phyloP scores from a whole-genome alignment of 2,113 vertebrate genomes.

The Nannobrachium achirus region DNA sequence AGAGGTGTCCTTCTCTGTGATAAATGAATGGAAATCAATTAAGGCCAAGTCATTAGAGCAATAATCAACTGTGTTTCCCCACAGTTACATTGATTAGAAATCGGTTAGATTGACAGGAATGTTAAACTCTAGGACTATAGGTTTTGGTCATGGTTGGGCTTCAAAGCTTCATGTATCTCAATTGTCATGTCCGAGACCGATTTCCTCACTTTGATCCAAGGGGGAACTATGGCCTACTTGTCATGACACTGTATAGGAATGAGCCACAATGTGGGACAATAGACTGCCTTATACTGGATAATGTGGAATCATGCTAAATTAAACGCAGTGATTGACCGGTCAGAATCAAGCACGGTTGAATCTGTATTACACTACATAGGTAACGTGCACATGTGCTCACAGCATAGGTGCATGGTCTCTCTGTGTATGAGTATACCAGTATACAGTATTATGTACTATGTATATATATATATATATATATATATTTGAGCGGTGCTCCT shows the following conservation, averaged over 20 bases:
- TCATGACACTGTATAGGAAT: constrained; percentile 30
- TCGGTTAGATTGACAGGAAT: constrained; percentile 65
- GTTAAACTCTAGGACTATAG: constrained; percentile 46
- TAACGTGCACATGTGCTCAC: no score
- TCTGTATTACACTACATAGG: no score
- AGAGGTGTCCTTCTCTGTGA: constrained; percentile 26
- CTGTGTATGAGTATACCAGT: no score
- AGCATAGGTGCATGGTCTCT: no score
- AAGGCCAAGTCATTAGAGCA: constrained; percentile 63
- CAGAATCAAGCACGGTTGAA: no score
- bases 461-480: no score
- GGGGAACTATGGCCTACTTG: constrained; percentile 37
- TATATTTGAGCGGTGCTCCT: no score
- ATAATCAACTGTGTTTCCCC: constrained; percentile 66
- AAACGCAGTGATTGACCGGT: no score
- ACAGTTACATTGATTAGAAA: constrained; percentile 65
- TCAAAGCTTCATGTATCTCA: constrained; percentile 42
- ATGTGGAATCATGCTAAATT: no score
- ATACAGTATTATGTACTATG: no score
- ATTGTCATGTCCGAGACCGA: constrained; percentile 52
- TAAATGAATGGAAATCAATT: constrained; percentile 71
- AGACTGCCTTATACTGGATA: no score
- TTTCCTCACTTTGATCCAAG: constrained; percentile 33
- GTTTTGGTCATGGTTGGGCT: constrained; percentile 59
- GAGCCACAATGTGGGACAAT: constrained; percentile 26